Evolutionary conservation across 1,140 invertebrate genomes (phyloP).

Genomic region (Formica exsecta): DNA sequence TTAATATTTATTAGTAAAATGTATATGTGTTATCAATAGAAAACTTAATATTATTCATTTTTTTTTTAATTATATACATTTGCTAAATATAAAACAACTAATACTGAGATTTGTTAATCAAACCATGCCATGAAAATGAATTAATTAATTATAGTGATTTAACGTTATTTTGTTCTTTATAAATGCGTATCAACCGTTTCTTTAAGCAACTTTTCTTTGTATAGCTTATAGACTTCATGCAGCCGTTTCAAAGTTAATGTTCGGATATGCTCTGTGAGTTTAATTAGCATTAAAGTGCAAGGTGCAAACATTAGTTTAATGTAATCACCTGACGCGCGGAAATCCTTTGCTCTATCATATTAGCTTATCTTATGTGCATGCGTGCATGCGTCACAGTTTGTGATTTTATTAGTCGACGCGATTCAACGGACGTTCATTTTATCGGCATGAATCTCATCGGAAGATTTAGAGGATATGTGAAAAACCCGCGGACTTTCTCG

Average conservation of each 20-base stretch:
- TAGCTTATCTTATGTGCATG: not conserved
- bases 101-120: not conserved
- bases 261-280: not conserved
- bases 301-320: conserved; percentile 21
- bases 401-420: conserved; percentile 12
- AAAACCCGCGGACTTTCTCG: not conserved
- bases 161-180: not conserved
- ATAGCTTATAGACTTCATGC: not conserved
- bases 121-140: not conserved
- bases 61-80: not conserved
- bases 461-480: not conserved
- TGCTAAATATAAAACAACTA: not conserved
- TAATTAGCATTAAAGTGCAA: conserved; percentile 42
- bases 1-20: not conserved
- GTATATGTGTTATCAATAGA: not conserved
- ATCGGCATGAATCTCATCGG: not conserved
- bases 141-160: not conserved
- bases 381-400: not conserved
- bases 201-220: not conserved
- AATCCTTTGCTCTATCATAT: conserved; percentile 31
- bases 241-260: not conserved
- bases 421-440: not conserved
- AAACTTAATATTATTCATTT: not conserved
- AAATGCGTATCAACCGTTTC: not conserved
- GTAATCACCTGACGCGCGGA: conserved; percentile 21